Base-by-base conservation (phyloP, 1,140 invertebrate genomes). In the Cotesia chilonis region DNA sequence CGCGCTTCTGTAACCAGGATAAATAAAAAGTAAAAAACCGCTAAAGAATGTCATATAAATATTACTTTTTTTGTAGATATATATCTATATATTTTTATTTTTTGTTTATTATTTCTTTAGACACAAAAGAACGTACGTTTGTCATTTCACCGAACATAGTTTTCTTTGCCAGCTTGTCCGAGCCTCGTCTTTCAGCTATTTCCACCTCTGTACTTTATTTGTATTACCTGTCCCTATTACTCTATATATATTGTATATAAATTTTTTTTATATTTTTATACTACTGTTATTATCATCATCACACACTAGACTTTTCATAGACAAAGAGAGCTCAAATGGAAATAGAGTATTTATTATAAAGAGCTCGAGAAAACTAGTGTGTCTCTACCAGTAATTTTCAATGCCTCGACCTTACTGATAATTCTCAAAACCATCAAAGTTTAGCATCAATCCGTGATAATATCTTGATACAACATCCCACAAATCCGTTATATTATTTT, bases 401-500 rank as follows among this genome's bases (percentile, higher is more conserved):
- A 68, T 55, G 66, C 7, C 12, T 52, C 9, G 66, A 68, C 66
- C 66, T 68, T 10, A 9, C 51, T 3, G 9, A 9, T 47, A 6
- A 47, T 47, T 5, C 63, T 41, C 59, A 6, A 57, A 65, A 52
- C 38, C 59, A 72, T n/a, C 10, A 12, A 63, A 41, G 64, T 66
- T 20, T 66, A 12, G 64, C n/a, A 9, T 41, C 9, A 72, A 65
- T 36, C 54, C 52, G 65, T 17, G 73, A 74, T 74, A 74, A 74
- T 71, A 71, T 65, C 65, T 74, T 71, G 73, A 68, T 71, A 71
- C 70, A 60, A 70, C 68, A 61, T 28, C 28, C 55, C 41, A 41
- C 63, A 35, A n/a, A 35, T 52, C 73, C 73, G 73, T 57, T 74
- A 74, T 74, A 65, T 74, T 47, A 47, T 47, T 47, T 47, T 71